Evolutionary conservation across 2,797 vertebrate species (phyloP).

Genomic region (Rhinatrema bivittatum): DNA sequence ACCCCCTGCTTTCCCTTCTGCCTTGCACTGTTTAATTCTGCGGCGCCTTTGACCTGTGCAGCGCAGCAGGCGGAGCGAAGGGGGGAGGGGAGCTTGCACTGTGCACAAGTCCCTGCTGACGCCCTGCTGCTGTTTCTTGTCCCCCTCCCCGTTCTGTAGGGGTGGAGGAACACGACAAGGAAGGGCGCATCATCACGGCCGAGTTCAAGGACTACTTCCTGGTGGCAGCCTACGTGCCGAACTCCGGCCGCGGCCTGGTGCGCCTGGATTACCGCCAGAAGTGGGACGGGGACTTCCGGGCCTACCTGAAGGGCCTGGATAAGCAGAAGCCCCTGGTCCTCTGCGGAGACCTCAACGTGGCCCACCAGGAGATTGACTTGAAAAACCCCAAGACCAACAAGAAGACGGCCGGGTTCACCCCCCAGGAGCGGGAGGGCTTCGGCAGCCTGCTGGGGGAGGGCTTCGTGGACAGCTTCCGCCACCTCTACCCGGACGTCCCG

Average conservation of each 20-base stretch:
- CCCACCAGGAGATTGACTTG: constrained; percentile 84
- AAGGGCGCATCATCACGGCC: constrained; percentile 82
- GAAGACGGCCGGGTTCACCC: constrained; percentile 81
- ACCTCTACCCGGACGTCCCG: constrained; percentile 69
- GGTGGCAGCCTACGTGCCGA: constrained; percentile 80
- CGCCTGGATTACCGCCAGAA: constrained; percentile 78
- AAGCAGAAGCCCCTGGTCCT: constrained; percentile 74
- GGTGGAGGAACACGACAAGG: constrained; percentile 83
- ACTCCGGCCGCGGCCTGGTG: constrained; percentile 70
- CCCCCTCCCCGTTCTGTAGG: constrained; percentile 42
- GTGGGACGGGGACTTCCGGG: constrained; percentile 76
- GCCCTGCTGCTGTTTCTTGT: neutral
- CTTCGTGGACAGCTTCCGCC: constrained; percentile 77
- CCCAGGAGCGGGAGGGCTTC: constrained; percentile 78
- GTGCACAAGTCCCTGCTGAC: too few species aligned
- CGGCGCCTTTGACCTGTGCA: neutral
- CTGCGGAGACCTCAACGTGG: constrained; percentile 85
- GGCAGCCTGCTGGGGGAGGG: constrained; percentile 63
- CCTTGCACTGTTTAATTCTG: too few species aligned
- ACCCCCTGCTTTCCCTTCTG: too few species aligned
- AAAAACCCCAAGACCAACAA: constrained; percentile 84
- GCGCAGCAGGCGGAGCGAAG: too few species aligned
- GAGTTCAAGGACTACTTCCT: constrained; percentile 74
- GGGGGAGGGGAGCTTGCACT: too few species aligned
- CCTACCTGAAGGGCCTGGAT: constrained; percentile 68